Conservation (phyloP, 1,140 invertebrate species). For the Lepidurus arcticus region DNA sequence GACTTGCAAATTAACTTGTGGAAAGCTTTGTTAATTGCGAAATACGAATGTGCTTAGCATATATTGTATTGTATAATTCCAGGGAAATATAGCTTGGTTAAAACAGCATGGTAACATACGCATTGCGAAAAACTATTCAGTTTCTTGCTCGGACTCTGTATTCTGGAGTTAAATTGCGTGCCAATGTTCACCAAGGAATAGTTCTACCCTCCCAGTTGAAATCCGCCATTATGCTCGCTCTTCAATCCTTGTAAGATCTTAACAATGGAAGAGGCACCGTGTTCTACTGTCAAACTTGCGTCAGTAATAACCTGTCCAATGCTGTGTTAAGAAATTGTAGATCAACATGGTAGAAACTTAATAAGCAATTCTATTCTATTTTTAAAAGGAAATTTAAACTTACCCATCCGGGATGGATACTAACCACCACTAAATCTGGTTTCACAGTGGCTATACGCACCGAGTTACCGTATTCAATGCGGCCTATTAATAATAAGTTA, state of each 20-base stretch:
- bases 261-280: slow-evolving; percentile 59
- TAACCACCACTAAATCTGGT: slow-evolving; percentile 61
- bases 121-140: no score
- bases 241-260: slow-evolving; percentile 56
- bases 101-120: no score
- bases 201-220: slow-evolving; percentile 67
- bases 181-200: slow-evolving; percentile 60
- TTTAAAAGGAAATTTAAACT: slow-evolving; percentile 47
- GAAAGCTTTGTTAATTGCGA: no score
- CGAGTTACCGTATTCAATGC: slow-evolving; percentile 81
- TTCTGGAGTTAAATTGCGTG: background rate
- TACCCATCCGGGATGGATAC: slow-evolving; percentile 85
- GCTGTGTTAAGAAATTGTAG: background rate
- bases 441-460: slow-evolving; percentile 76
- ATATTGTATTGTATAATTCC: no score
- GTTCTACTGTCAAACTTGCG: slow-evolving; percentile 63
- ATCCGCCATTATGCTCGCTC: slow-evolving; percentile 62
- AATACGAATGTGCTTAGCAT: no score
- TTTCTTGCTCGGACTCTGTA: no score
- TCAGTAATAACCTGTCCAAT: slow-evolving; percentile 42
- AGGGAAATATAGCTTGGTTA: no score
- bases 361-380: background rate
- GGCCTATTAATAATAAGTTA: slow-evolving; percentile 57
- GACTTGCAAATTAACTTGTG: no score
- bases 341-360: background rate